These are phyloP conservation scores for Eilema griseolum DNA, from an alignment of 2,888 invertebrate genomes.

Conservation along the genomic window DNA sequence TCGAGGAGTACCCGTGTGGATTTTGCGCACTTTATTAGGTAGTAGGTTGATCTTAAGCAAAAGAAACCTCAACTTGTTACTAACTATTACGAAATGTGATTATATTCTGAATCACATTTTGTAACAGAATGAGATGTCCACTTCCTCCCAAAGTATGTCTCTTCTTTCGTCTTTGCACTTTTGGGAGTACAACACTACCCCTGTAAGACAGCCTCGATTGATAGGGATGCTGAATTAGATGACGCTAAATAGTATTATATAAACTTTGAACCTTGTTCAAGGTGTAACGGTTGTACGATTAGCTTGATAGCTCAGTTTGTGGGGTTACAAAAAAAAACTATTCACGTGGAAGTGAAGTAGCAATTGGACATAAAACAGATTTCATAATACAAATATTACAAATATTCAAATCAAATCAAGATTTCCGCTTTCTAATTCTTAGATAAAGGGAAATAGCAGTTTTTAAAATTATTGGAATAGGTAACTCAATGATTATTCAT, in stretches of 20 bases:
- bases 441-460: background rate
- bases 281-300: background rate
- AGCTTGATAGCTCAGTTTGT: background rate
- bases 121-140: background rate
- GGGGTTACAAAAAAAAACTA: background rate
- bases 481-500: constrained; percentile 10
- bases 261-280: background rate
- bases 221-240: too few relatives aligned
- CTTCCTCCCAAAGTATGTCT: background rate
- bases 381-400: background rate
- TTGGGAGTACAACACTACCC: too few relatives aligned
- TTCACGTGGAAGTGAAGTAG: background rate
- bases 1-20: too few relatives aligned
- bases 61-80: background rate
- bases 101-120: background rate
- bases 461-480: constrained; percentile 18
- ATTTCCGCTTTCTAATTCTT: background rate
- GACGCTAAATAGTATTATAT: background rate
- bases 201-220: too few relatives aligned
- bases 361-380: background rate
- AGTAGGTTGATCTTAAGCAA: background rate
- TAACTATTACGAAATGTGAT: too few relatives aligned
- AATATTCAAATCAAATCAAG: background rate
- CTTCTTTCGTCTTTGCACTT: too few relatives aligned
- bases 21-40: too few relatives aligned